Percentiles rank a stretch among this genome's conserved stretches.
phyloP scores from a whole-genome alignment of 1,140 invertebrate genomes.

The Pteromalus puparum region DNA sequence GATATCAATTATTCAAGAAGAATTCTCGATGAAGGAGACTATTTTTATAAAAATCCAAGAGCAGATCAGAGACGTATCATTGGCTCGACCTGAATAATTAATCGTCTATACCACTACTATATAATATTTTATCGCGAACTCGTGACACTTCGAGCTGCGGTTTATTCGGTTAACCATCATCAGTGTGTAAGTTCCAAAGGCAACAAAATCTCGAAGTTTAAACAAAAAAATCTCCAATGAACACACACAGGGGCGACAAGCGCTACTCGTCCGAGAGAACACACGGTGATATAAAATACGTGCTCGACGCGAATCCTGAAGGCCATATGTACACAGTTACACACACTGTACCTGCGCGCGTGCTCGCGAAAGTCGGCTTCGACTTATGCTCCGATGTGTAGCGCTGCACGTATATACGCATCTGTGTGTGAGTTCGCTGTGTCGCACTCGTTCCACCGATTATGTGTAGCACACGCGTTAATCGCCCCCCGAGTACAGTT shows the following conservation, averaged over 20 bases:
- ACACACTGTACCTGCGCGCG: background rate
- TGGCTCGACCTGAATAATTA: too few relatives aligned
- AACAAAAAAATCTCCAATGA: too few relatives aligned
- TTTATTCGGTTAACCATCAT: too few relatives aligned
- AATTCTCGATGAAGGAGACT: too few relatives aligned
- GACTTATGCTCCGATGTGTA: background rate
- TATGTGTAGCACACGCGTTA: background rate
- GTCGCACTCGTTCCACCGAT: background rate
- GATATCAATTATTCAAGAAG: too few relatives aligned
- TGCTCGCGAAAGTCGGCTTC: conserved; percentile 7
- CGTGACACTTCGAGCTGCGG: too few relatives aligned
- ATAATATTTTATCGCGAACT: too few relatives aligned
- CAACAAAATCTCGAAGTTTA: too few relatives aligned
- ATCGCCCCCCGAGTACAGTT: background rate
- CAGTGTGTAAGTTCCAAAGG: too few relatives aligned
- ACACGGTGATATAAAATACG: background rate
- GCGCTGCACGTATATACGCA: background rate
- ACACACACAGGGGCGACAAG: background rate
- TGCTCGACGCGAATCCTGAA: background rate
- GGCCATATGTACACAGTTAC: background rate
- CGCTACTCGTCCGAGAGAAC: background rate
- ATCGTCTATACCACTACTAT: too few relatives aligned
- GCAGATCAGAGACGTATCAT: too few relatives aligned
- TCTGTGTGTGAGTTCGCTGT: background rate
- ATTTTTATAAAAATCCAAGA: too few relatives aligned